phyloP scores from a whole-genome alignment of 2,888 invertebrate species.

The Brachyopa scutellaris region DNA sequence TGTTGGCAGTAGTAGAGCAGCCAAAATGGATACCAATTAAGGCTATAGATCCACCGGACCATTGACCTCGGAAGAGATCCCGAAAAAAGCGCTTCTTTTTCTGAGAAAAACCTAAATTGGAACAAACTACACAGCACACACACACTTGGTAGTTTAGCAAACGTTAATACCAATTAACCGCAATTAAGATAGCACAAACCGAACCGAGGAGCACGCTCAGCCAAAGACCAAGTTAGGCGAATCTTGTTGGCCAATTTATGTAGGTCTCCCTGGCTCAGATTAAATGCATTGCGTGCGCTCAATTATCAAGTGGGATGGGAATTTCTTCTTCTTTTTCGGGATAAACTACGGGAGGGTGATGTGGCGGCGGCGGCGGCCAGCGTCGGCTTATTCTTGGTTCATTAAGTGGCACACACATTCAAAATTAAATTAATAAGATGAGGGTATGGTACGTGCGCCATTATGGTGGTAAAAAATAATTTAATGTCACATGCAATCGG shows the following conservation, averaged over 20 bases:
- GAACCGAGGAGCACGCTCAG: slow-evolving; percentile 3
- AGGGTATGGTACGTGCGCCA: slow-evolving; percentile 68
- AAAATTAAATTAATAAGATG: slow-evolving; percentile 65
- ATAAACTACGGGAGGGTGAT: slow-evolving; percentile 45
- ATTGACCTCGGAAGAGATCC: slow-evolving; percentile 49
- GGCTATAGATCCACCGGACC: slow-evolving; percentile 43
- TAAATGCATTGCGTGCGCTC: slow-evolving; percentile 62
- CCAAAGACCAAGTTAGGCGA: slow-evolving; percentile 9
- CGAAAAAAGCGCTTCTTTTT: slow-evolving; percentile 24
- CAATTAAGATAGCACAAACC: slow-evolving; percentile 77
- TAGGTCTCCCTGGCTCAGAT: slow-evolving; percentile 33
- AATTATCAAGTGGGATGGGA: slow-evolving; percentile 49
- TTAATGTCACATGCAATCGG: slow-evolving; percentile 40
- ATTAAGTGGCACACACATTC: slow-evolving; percentile 54
- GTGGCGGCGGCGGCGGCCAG: no score
- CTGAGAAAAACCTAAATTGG: slow-evolving; percentile 56
- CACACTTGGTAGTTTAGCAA: slow-evolving; percentile 50
- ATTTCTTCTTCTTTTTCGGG: slow-evolving; percentile 33
- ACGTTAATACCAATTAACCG: slow-evolving; percentile 81
- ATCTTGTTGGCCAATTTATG: slow-evolving; percentile 46
- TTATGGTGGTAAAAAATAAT: slow-evolving; percentile 29
- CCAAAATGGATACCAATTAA: slow-evolving; percentile 50
- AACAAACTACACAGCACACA: slow-evolving; percentile 16
- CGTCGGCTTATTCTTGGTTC: no score
- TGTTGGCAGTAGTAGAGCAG: slow-evolving; percentile 4